These are phyloP conservation scores for Hippocampus abdominalis DNA, from an alignment of 2,113 vertebrate species.

Conservation along the genomic window DNA sequence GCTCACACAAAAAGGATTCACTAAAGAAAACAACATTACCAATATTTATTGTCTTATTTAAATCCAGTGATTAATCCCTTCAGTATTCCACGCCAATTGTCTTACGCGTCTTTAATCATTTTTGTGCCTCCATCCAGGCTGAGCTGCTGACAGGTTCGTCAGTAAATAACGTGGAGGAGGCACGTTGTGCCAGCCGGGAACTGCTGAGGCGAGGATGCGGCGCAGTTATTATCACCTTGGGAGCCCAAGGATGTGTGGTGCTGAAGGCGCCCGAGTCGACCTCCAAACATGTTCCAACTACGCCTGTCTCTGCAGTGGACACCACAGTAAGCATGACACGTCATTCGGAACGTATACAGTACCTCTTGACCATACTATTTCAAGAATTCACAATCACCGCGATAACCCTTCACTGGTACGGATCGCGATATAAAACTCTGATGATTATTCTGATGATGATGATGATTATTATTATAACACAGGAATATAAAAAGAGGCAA, in stretches of 20 bases:
- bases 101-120: not conserved
- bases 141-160: constrained; percentile 83
- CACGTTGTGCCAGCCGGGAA: constrained; percentile 70
- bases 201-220: constrained; percentile 82
- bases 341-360: not conserved
- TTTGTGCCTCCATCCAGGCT: constrained; percentile 69
- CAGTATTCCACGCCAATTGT: constrained; percentile 29
- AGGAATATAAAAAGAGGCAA: not conserved
- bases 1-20: constrained; percentile 20
- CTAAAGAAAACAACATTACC: constrained; percentile 13
- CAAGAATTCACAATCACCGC: not conserved
- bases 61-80: constrained; percentile 18
- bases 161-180: constrained; percentile 75
- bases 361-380: not conserved
- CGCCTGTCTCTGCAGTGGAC: constrained; percentile 80
- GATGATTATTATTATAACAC: not conserved
- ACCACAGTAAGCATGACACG: constrained; percentile 81
- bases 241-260: constrained; percentile 85
- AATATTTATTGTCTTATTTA: constrained; percentile 8
- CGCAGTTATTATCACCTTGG: constrained; percentile 83
- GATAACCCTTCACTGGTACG: not conserved
- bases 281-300: constrained; percentile 78
- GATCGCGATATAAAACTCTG: not conserved
- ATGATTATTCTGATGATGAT: not conserved
- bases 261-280: constrained; percentile 69